A percentile compares a stretch with the other conserved stretches of the same genome.
Evolutionary conservation across 2,113 vertebrate genomes (phyloP).

Genomic region (Octodon degus): DNA sequence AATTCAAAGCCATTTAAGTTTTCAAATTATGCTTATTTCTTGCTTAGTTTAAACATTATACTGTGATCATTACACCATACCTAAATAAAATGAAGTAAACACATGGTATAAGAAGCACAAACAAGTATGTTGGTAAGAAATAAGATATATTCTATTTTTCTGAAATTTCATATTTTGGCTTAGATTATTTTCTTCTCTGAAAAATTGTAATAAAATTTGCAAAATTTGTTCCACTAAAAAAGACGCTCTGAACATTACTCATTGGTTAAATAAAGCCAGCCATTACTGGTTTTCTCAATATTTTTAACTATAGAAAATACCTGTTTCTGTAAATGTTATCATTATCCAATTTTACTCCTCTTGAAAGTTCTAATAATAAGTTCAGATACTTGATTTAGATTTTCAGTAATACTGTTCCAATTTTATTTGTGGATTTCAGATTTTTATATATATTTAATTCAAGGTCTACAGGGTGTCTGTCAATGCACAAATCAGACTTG

Average conservation of each 20-base stretch:
- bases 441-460: no score
- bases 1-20: conserved; percentile 17
- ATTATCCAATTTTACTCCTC: not conserved
- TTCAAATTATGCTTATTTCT: not conserved
- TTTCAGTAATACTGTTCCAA: not conserved
- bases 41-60: not conserved
- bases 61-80: not conserved
- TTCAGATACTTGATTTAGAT: not conserved
- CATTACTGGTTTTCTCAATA: not conserved
- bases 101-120: not conserved
- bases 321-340: not conserved
- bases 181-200: not conserved
- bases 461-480: no score
- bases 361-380: not conserved
- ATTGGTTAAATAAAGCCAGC: not conserved
- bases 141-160: not conserved
- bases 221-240: not conserved
- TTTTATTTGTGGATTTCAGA: not conserved
- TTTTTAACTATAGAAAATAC: not conserved
- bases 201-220: not conserved
- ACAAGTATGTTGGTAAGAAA: not conserved
- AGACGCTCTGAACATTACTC: not conserved
- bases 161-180: not conserved
- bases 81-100: not conserved
- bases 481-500: no score